Base-by-base conservation (phyloP, 1,140 invertebrate species). In the Oreohelix idahoensis region DNA sequence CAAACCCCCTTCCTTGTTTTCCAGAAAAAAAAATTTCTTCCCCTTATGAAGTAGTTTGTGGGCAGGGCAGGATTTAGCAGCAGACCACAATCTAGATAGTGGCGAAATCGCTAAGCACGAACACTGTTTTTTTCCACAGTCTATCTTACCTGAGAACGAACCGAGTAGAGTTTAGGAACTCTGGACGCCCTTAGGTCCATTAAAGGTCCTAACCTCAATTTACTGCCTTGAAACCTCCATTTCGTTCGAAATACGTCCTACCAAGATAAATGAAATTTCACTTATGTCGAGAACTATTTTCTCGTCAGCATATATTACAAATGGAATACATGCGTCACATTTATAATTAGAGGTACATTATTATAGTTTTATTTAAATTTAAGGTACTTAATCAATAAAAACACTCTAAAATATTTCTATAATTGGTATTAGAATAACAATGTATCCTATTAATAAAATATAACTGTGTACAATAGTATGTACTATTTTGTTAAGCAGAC, bases 161-260 rank as follows among this genome's bases (percentile, higher is more conserved):
- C 66, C 70, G 8, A 35, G 79, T 63, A 49, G 79, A 81, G 79
- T 81, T 81, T 45, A 23, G 53, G 23, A 81, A 81, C 79, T 81
- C 79, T 81, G 79, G 79, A 49, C 79, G 42, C 79, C 79, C 79
- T 73, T 73, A 81, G 79, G 79, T 81, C 79, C 79, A 81, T 81
- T 74, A 81, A 81, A 58, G 20, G 49, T 66, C 35, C 13, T 70
- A 79, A 66, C 8, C 1, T 23, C 36, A 70, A 70, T 38, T 79
- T 79, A 79, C 63, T 79, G 78, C 63, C 26, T 42, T 29, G 35
- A 66, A 42, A 79, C 58, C 35, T 79, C 78, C 78, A 79, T 79
- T 79, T 70, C 39, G 58, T 79, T 36, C n/a, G 39, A 70, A 70
- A 79, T 79, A 70, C 58, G 63, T 70, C 78, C 78, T 69, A 79